Evolutionary conservation across 2,113 vertebrate species (phyloP).

Genomic region (Malurus cyaneus): DNA sequence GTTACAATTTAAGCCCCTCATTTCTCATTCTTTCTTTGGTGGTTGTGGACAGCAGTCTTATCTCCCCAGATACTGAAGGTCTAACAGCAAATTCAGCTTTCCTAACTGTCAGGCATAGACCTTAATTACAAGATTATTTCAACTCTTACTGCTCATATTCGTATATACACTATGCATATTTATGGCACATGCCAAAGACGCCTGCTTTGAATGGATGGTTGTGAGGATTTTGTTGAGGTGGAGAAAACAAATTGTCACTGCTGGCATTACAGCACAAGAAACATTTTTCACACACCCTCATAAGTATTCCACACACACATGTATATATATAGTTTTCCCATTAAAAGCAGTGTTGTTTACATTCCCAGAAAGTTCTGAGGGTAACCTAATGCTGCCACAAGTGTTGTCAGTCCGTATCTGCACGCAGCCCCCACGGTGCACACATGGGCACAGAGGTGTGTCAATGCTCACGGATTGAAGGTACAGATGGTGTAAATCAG

Average conservation of each 20-base stretch:
- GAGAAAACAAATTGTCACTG: conserved; percentile 32
- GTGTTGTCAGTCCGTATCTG: neutral
- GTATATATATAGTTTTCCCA: neutral
- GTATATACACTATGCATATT: conserved; percentile 1
- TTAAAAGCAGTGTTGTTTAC: neutral
- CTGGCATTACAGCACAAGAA: neutral
- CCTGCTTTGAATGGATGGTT: conserved; percentile 26
- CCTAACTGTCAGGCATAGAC: neutral
- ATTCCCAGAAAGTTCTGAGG: neutral
- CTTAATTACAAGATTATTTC: conserved; percentile 44
- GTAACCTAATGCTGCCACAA: neutral
- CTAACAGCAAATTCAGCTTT: conserved; percentile 24
- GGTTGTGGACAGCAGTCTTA: neutral
- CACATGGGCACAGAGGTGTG: neutral
- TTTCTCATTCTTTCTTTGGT: neutral
- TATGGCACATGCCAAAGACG: neutral
- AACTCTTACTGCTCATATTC: conserved; percentile 16
- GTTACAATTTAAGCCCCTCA: neutral
- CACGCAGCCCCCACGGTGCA: neutral
- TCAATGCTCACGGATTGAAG: neutral
- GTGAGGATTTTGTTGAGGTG: conserved; percentile 15
- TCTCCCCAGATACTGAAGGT: neutral
- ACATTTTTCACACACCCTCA: neutral
- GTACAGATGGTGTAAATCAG: neutral
- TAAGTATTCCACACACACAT: neutral